These are phyloP conservation scores for Anthophora plumipes DNA, from an alignment of 2,888 invertebrate species.

Conservation along the genomic window DNA sequence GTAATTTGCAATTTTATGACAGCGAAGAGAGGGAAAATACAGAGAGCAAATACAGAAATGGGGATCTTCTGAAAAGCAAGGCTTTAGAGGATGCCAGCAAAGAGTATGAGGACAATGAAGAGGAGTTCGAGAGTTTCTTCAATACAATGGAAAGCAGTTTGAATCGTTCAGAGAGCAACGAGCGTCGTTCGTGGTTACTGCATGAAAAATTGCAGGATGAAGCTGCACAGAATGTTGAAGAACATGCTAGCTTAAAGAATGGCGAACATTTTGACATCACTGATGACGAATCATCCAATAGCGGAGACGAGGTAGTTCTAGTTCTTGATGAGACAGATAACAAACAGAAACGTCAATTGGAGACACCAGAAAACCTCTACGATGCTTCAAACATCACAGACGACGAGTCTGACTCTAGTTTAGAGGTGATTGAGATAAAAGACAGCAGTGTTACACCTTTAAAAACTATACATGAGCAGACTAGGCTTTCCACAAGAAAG, in stretches of 20 bases:
- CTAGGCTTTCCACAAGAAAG: background rate
- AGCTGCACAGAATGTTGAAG: background rate
- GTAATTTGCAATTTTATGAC: background rate
- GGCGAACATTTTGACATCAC: conserved; percentile 71
- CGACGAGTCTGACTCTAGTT: conserved; percentile 70
- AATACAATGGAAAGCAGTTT: conserved; percentile 47
- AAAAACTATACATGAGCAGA: background rate
- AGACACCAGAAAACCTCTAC: conserved; percentile 22
- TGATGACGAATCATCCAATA: conserved; percentile 76
- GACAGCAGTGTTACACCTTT: background rate
- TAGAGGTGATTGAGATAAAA: conserved; percentile 20
- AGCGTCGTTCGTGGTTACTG: conserved; percentile 4
- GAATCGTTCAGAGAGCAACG: background rate
- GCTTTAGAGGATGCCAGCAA: background rate
- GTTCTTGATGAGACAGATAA: conserved; percentile 3
- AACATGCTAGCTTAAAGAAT: background rate
- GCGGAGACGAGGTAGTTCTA: conserved; percentile 47
- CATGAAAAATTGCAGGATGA: background rate
- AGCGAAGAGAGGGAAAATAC: background rate
- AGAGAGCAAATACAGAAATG: conserved; percentile 34
- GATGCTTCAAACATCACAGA: conserved; percentile 66
- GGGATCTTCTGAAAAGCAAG: conserved; percentile 29
- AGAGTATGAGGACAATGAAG: conserved; percentile 54
- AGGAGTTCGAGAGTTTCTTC: conserved; percentile 66
- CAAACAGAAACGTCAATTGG: background rate